These are phyloP conservation scores for Odobenus rosmarus DNA, from an alignment of 2,113 vertebrate genomes.

Conservation along the genomic window DNA sequence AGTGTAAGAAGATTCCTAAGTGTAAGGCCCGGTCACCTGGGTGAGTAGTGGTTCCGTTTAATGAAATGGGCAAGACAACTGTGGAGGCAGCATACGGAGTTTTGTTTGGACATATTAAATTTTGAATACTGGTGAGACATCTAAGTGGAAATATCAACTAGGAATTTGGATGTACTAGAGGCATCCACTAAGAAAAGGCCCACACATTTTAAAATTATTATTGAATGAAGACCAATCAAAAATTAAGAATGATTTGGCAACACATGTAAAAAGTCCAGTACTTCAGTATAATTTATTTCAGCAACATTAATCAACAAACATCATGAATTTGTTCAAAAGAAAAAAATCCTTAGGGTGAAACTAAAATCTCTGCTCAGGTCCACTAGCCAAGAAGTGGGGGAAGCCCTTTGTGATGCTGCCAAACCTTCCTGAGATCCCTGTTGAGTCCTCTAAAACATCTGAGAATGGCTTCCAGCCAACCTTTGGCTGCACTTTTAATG, in stretches of 20 bases:
- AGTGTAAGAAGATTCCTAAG: neutral
- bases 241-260: neutral
- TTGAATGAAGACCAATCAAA: neutral
- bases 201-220: neutral
- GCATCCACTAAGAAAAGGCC: neutral
- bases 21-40: neutral
- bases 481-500: neutral
- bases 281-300: neutral
- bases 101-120: neutral
- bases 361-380: neutral
- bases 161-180: neutral
- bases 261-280: neutral
- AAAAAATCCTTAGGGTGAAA: neutral
- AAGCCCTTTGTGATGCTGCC: neutral
- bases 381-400: neutral
- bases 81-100: neutral
- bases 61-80: neutral
- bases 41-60: neutral
- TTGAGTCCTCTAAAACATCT: neutral
- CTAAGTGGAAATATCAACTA: neutral
- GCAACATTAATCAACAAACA: neutral
- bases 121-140: neutral
- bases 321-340: neutral
- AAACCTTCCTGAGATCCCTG: neutral
- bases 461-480: neutral